Evolutionary conservation across 23 tunicate genomes (phyloP).

Genomic region (Phallusia fumigata): DNA sequence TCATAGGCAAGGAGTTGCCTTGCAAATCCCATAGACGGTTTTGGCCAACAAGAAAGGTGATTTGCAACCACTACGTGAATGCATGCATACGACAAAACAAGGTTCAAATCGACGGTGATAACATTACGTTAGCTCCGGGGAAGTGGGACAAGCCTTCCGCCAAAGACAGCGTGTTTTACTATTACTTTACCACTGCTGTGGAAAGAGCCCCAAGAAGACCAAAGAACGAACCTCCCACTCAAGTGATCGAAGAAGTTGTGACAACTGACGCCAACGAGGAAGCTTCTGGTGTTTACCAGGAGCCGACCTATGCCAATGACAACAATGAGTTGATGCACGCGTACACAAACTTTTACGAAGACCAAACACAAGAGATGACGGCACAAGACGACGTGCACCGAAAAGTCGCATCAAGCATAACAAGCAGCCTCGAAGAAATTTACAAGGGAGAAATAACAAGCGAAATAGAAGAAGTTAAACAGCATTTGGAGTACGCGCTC

Average conservation of each 20-base stretch:
- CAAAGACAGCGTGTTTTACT: background rate
- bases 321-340: background rate
- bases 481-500: background rate
- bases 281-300: background rate
- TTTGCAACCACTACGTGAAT: background rate
- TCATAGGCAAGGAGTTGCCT: background rate
- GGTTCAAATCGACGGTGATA: background rate
- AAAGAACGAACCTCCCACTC: background rate
- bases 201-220: background rate
- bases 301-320: background rate
- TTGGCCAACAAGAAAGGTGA: constrained; percentile 10
- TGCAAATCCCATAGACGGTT: background rate
- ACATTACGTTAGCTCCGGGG: background rate
- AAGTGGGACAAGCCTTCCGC: background rate
- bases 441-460: background rate
- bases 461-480: background rate
- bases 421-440: background rate
- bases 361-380: background rate
- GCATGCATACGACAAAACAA: background rate
- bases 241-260: background rate
- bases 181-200: background rate
- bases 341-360: background rate
- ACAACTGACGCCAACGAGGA: background rate
- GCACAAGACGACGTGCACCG: background rate
- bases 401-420: background rate